Base-by-base conservation (phyloP, 2,888 invertebrate species). In the Chloroclystis v-ata region DNA sequence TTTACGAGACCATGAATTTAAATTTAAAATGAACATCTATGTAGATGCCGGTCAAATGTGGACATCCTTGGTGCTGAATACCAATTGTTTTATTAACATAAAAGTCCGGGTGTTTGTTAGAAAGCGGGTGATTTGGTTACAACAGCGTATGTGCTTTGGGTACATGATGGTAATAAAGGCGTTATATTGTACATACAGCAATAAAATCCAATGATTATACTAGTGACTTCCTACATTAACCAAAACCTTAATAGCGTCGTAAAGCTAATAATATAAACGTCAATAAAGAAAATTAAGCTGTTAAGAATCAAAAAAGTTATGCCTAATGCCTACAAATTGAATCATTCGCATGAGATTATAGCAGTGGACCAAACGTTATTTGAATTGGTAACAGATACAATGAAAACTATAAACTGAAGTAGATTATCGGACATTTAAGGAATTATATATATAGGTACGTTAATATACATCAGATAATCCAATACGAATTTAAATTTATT, bases 71-170 rank as follows among this genome's bases (percentile, higher is more conserved):
- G 71, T 69, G 67, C 65, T 61, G 87, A 84, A 87, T 87, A 84
- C 71, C 82, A 86, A 87, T 85, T 78, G 78, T 76, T 58, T 58
- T 67, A 87, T 87, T 87, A 78, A 71, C 87, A 87, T 87, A 86
- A 81, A 82, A 78, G 78, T 79, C 84, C 83, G 78, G 82, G 83
- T 86, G 85, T 83, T 84, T 80, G 78, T 74, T 85, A 85, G 87
- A 86, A 87, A 87, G 86, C 85, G 85, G 86, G 84, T 82, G 79
- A 87, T 86, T 86, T 86, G 84, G 85, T 80, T 84, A 82, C 80
- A 75, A 72, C 69, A 69, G 69, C 69, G 75, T 69, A 83, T 78
- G 80, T 76, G 74, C 64, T 64, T 73, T 65, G 82, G 67, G 67
- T 81, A 71, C 72, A 54, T 77, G 79, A 82, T 82, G 73, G 64